phyloP scores from a whole-genome alignment of 2,888 invertebrate genomes.

The Plebejus argus region DNA sequence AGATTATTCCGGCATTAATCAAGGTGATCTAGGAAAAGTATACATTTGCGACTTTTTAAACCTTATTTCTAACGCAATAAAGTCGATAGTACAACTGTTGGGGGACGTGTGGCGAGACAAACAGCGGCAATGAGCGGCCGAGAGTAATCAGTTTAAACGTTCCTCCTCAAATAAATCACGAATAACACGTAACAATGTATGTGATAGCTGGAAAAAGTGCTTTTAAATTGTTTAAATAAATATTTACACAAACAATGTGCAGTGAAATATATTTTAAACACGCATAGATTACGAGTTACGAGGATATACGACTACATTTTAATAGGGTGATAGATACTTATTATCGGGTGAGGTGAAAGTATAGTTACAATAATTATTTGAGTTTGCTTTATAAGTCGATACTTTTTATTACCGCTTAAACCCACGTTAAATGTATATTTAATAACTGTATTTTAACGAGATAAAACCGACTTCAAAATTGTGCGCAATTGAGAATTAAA shows the following conservation, averaged over 20 bases:
- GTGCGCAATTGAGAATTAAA: too few relatives aligned
- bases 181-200: constrained; percentile 65
- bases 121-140: constrained; percentile 41
- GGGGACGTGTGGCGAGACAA: constrained; percentile 36
- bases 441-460: too few relatives aligned
- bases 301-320: too few relatives aligned
- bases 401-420: neutral
- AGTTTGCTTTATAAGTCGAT: too few relatives aligned
- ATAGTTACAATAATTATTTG: too few relatives aligned
- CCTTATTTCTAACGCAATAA: constrained; percentile 18
- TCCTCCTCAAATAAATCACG: constrained; percentile 66
- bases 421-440: too few relatives aligned
- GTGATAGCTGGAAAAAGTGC: constrained; percentile 40
- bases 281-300: too few relatives aligned
- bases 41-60: neutral
- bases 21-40: constrained; percentile 23
- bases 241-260: neutral
- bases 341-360: too few relatives aligned
- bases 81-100: neutral
- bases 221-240: neutral
- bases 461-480: too few relatives aligned
- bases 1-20: constrained; percentile 14
- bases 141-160: constrained; percentile 64
- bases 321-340: too few relatives aligned
- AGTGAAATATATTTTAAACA: neutral